Base-by-base conservation (phyloP, 2,113 vertebrate genomes). In the Bambusicola thoracicus region DNA sequence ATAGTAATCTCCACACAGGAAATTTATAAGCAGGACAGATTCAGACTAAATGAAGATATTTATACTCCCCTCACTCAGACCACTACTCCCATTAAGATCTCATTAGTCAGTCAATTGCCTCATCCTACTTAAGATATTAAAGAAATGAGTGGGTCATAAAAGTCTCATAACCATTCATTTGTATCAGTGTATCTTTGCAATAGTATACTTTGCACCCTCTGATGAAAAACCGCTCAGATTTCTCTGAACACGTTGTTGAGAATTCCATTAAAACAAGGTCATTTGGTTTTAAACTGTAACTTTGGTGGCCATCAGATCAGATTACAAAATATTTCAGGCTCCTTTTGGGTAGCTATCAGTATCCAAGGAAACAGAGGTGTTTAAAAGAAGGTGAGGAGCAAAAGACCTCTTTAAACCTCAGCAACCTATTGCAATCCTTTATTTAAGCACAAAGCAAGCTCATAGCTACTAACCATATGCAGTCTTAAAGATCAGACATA, bases 111-210 rank as follows among this genome's bases (percentile, higher is more conserved):
- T 53, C 82, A 90, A 86, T 92, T 96, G 91, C 81, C 48, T 93
- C 94, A 85, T 95, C 87, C 49, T 80, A 91, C 85, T 93, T 87
- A 95, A 79, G 84, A 65, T 93, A 93, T 94, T 96, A 95, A 89
- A 88, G 92, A 90, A 95, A 93, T 92, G 75, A 96, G 78, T 21
- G 25, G 85, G 63, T 81, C 85, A 96, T 95, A 95, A 95, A 97
- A 95, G 65, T 85, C 91, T 94, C 77, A 96, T 92, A 93, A 94
- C 65, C 36, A 4, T 65, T 84, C 89, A 69, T 89, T 96, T 95
- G 63, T 79, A 89, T 81, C 84, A 82, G 78, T 85, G 59, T 85
- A 68, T 92, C 80, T 94, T 88, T 81, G 82, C 40, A 88, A 30
- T 7, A 43, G 68, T 13, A 19, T 12, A 58, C 79, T 30, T 93